A percentile compares a stretch with the other conserved stretches of the same genome.
Conservation (phyloP, 2,113 vertebrate species). For the Albula goreensis region DNA sequence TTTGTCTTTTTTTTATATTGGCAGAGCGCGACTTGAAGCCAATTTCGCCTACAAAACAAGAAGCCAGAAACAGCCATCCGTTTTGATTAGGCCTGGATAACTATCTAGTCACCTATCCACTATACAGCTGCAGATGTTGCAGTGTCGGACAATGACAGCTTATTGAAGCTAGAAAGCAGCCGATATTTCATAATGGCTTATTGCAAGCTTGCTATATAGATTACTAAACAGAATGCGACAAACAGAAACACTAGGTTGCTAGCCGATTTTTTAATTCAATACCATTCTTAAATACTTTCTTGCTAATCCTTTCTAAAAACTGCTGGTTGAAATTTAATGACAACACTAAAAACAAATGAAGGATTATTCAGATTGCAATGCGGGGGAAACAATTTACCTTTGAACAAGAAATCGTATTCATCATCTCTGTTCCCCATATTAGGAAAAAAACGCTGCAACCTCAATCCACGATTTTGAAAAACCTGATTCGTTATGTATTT, state of each 20-base stretch:
- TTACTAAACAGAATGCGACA: conserved; percentile 30
- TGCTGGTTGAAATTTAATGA: neutral
- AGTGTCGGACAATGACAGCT: conserved; percentile 54
- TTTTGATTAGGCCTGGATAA: neutral
- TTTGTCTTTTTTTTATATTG: neutral
- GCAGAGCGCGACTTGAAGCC: neutral
- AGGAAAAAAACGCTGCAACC: conserved; percentile 57
- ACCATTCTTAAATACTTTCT: neutral
- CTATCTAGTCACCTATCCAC: neutral
- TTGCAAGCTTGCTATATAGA: conserved; percentile 3
- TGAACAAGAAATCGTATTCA: conserved; percentile 84
- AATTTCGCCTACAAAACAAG: neutral
- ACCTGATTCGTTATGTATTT: conserved; percentile 43
- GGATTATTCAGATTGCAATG: conserved; percentile 35
- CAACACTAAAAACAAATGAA: conserved; percentile 29
- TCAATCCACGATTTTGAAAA: conserved; percentile 39
- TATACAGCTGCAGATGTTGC: conserved; percentile 55
- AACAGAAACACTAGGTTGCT: conserved; percentile 21
- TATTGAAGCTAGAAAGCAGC: neutral
- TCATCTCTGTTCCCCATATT: conserved; percentile 83
- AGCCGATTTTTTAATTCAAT: neutral
- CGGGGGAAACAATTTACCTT: conserved; percentile 67
- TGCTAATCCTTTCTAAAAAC: neutral
- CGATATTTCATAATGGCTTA: neutral
- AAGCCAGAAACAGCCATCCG: neutral